Percentiles rank a stretch among this genome's conserved stretches.
Evolutionary conservation across 2,113 vertebrate genomes (phyloP).

Genomic region (Mormoops blainvillei): DNA sequence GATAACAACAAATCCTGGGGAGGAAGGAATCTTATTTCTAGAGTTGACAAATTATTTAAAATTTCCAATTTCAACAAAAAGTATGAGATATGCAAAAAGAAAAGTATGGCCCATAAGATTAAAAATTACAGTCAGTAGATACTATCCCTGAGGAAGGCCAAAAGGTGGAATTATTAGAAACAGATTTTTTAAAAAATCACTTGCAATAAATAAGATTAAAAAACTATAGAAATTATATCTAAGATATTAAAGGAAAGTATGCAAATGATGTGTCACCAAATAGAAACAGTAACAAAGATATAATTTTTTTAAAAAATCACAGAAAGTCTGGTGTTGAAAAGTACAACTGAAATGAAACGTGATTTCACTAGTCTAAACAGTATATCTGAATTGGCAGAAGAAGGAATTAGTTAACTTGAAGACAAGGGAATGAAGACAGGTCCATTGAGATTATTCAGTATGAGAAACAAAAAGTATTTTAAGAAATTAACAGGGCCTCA

Average conservation of each 20-base stretch:
- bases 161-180: not conserved
- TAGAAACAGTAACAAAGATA: not conserved
- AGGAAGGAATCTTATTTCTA: not conserved
- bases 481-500: not conserved
- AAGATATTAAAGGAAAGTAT: not conserved
- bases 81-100: not conserved
- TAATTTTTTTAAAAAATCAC: not conserved
- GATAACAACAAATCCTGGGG: not conserved
- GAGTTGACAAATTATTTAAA: not conserved
- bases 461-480: not conserved
- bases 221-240: not conserved
- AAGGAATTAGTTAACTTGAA: not conserved
- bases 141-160: not conserved
- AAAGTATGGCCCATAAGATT: not conserved
- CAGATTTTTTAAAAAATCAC: not conserved
- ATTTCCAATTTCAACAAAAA: not conserved
- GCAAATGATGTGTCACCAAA: not conserved
- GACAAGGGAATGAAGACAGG: not conserved
- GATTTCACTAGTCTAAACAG: not conserved
- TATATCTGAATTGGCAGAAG: not conserved
- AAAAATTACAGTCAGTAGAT: not conserved
- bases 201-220: not conserved
- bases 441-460: not conserved
- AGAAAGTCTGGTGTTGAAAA: not conserved
- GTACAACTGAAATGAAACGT: not conserved